phyloP scores from a whole-genome alignment of 2,113 vertebrate genomes.

The Clupea harengus region DNA sequence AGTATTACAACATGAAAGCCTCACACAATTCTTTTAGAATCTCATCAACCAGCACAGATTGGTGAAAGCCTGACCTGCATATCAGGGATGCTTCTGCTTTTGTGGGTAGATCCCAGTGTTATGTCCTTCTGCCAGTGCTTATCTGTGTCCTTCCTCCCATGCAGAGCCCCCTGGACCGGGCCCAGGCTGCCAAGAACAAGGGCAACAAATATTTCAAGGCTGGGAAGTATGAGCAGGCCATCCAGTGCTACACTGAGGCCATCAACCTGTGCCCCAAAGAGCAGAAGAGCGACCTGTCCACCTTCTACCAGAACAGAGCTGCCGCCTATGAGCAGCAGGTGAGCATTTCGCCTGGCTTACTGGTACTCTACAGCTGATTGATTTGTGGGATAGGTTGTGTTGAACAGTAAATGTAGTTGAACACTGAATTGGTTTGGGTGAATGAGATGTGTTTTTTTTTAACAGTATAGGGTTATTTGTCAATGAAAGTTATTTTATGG shows the following conservation, averaged over 20 bases:
- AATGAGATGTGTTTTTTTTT: no score
- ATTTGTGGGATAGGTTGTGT: no score
- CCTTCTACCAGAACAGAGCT: conserved; percentile 98
- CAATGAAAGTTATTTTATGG: no score
- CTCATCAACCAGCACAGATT: no score
- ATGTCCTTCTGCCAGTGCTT: not conserved
- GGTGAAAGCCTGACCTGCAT: not conserved
- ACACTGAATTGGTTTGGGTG: no score
- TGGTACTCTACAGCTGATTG: no score
- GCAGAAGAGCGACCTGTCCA: conserved; percentile 90
- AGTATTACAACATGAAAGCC: not conserved
- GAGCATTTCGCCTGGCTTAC: no score
- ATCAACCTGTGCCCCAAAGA: conserved; percentile 89
- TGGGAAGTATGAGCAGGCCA: conserved; percentile 92
- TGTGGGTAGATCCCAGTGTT: not conserved
- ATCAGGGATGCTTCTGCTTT: not conserved
- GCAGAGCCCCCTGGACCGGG: conserved; percentile 90
- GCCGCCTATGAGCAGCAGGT: conserved; percentile 97
- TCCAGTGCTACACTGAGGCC: conserved; percentile 97
- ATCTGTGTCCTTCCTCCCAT: conserved; percentile 31
- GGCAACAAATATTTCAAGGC: conserved; percentile 99
- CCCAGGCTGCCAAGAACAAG: conserved; percentile 95
- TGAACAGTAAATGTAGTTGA: no score
- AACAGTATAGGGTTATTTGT: no score
- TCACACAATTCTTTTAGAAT: no score